A percentile compares a stretch with the other conserved stretches of the same genome.
phyloP scores from a whole-genome alignment of 1,140 invertebrate genomes.

The Hyles euphorbiae region DNA sequence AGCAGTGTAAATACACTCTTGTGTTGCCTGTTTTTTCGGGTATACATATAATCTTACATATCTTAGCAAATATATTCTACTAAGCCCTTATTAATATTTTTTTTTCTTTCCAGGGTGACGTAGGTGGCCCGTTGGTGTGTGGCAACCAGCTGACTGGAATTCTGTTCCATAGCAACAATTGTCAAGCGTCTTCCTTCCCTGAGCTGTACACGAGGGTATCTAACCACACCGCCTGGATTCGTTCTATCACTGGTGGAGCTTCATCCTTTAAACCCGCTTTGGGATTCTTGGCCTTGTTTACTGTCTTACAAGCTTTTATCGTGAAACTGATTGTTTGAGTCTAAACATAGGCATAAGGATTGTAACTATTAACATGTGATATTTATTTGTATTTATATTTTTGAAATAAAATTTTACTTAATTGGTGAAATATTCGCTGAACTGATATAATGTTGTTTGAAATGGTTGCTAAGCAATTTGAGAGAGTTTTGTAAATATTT shows the following conservation, averaged over 20 bases:
- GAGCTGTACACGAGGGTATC: conserved; percentile 44
- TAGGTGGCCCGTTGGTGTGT: conserved; percentile 38
- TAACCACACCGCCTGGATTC: conserved; percentile 43
- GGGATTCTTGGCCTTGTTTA: conserved; percentile 14
- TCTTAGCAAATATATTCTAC: too few relatives aligned
- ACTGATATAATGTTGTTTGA: too few relatives aligned
- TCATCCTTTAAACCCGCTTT: conserved; percentile 23
- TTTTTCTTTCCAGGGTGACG: conserved; percentile 34
- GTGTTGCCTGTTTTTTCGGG: too few relatives aligned
- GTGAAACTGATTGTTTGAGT: conserved; percentile 20
- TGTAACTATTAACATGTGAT: too few relatives aligned
- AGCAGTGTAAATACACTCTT: too few relatives aligned
- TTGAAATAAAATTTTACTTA: too few relatives aligned
- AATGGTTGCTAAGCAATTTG: too few relatives aligned
- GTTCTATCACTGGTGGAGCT: conserved; percentile 20
- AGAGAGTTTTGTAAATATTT: too few relatives aligned
- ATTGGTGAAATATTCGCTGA: too few relatives aligned
- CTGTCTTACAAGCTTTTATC: conserved; percentile 14
- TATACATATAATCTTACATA: too few relatives aligned
- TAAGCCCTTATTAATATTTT: conserved; percentile 1
- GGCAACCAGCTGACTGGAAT: conserved; percentile 33
- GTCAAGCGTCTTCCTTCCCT: conserved; percentile 23
- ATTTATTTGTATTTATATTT: too few relatives aligned
- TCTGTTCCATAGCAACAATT: conserved; percentile 25
- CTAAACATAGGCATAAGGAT: background rate